phyloP scores from a whole-genome alignment of 2,113 vertebrate genomes.

The Pedionomus torquatus region DNA sequence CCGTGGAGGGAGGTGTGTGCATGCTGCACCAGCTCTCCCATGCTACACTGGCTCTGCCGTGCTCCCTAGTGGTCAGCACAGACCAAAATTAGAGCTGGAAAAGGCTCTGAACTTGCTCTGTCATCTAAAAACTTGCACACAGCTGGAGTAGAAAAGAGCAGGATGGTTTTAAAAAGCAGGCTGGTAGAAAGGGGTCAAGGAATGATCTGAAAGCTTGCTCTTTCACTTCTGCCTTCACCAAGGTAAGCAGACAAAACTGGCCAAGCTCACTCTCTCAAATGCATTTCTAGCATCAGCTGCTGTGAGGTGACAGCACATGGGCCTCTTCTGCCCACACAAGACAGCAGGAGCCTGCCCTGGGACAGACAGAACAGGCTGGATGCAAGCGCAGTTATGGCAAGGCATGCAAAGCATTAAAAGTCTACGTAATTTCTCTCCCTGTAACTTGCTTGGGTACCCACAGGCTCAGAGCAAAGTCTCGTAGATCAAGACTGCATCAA shows the following conservation, averaged over 20 bases:
- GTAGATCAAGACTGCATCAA: background rate
- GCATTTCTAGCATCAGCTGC: background rate
- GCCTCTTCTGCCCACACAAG: background rate
- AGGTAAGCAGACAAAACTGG: background rate
- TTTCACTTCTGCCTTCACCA: background rate
- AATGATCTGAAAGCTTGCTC: background rate
- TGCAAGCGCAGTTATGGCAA: background rate
- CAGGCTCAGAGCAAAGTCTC: background rate
- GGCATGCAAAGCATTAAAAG: background rate
- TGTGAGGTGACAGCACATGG: background rate
- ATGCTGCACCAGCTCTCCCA: background rate
- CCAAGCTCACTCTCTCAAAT: background rate
- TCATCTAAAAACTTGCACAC: background rate
- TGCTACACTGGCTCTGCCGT: conserved; percentile 33
- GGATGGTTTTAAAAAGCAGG: background rate
- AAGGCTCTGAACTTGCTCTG: background rate
- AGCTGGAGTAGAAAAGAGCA: background rate
- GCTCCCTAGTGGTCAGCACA: conserved; percentile 66
- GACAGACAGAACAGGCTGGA: background rate
- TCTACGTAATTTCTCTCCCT: background rate
- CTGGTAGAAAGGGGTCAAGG: background rate
- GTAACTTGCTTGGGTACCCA: background rate
- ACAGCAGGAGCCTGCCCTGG: background rate
- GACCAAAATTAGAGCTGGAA: background rate
- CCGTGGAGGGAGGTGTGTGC: background rate